Conservation (phyloP, 1,140 invertebrate species). For the Monochamus saltuarius region DNA sequence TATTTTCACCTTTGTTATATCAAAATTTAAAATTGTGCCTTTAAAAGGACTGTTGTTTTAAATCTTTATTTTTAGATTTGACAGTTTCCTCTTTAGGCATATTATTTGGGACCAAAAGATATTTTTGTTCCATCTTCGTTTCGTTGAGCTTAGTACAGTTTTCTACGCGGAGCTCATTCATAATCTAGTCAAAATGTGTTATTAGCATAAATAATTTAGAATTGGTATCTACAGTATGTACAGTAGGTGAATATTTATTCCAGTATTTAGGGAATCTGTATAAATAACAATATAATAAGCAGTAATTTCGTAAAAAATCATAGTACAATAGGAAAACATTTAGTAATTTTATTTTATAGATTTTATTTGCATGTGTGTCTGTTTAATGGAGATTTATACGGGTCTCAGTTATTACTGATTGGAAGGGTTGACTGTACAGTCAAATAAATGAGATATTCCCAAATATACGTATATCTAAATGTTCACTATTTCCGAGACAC, state of each 20-base stretch:
- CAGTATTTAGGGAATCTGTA: background rate
- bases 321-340: background rate
- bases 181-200: conserved; percentile 7
- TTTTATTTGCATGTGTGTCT: too few relatives aligned
- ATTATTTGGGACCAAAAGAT: conserved; percentile 29
- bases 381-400: too few relatives aligned
- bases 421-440: too few relatives aligned
- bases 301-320: background rate
- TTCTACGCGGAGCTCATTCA: background rate
- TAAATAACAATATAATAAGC: background rate
- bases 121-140: background rate
- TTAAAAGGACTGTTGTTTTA: conserved; percentile 21
- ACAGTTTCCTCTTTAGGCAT: conserved; percentile 19
- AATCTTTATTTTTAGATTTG: conserved; percentile 1
- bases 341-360: too few relatives aligned
- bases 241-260: background rate
- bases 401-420: too few relatives aligned
- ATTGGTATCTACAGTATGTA: background rate
- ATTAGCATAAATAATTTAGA: background rate
- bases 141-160: background rate
- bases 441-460: too few relatives aligned
- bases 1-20: too few relatives aligned
- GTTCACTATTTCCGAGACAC: too few relatives aligned
- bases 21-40: conserved; percentile 27
- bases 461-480: too few relatives aligned